Base-by-base conservation (phyloP, 2,888 invertebrate genomes). In the Noctua fimbriata region DNA sequence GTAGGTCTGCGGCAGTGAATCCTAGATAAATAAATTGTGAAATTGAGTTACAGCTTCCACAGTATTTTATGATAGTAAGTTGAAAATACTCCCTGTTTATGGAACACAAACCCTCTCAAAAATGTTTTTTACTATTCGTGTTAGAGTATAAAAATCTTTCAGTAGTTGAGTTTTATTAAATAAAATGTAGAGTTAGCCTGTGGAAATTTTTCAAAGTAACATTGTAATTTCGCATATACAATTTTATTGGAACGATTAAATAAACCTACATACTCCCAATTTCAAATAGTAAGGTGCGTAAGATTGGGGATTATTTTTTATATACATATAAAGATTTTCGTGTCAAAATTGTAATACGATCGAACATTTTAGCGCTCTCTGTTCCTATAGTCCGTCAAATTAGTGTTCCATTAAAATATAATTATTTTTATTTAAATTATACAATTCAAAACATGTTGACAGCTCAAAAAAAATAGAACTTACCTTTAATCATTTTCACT, bases 401-500 rank as follows among this genome's bases (percentile, higher is more conserved):
- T 14, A n/a, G 10, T 55, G 24, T 55, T 55, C 24, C 24, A 55
- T 24, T 12, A 24, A 10, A 55, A 55, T 55, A 55, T 55, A 21
- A 24, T 55, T 55, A 55, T 55, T 24, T 52, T n/a, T n/a, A n/a
- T n/a, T n/a, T 52, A 0, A 24, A 58, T 58, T 10, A 21, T 21
- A 49, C 9, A 9, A 12, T 24, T 44, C 6, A 7, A 5, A 18
- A 18, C 1, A 44, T 5, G 36, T 0, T 4, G 18, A 21, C 1
- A 44, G 0, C 6, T 52, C 24, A 32, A 24, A 28, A 28, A 60
- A 65, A 4, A 21, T 10, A 21, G 2, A 52, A 92, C 92, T 92
- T 82, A 93, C 93, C 77, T 89, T 93, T 92, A 67, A 93, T 92
- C 93, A 93, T 93, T 84, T 85, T 91, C 9, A 9, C 67, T 0